Evolutionary conservation across 1,140 invertebrate genomes (phyloP), one percentile per base, ranked within the genome.

Genomic region (Drosophila insularis): DNA sequence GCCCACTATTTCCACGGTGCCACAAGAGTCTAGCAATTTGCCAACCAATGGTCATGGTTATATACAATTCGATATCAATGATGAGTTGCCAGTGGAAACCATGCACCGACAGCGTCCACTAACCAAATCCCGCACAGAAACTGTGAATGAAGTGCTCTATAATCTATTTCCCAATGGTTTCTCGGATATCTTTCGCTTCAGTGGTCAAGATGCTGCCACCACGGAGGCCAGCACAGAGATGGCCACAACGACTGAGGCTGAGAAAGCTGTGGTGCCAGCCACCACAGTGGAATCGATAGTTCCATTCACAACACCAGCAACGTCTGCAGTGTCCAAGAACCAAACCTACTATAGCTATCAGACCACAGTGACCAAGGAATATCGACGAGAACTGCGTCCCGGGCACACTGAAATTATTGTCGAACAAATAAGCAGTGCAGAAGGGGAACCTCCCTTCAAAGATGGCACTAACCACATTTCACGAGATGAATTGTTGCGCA

Each of bases 81-180:
- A 86, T 7, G 74, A 85, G 21, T 10, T 50, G 56, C 76, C 84
- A 2, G 63, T 50, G 23, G 59, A 64, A 39, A 27, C 50, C 13
- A 54, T 50, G 3, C 71, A 43, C 17, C 71, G 59, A 5, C 60
- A 68, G 0, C 63, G 68, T 7, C 73, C 67, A 6, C 67, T 71
- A 27, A 77, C 55, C 5, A 74, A 71, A 17, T 75, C 67, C 17
- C 79, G 70, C 8, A 80, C 78, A 14, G 74, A 77, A 1, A 91
- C 90, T 0, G 87, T 91, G 1, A 90, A 91, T 31, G 90, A 91
- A 23, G 90, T 91, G 13, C 72, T 91, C 1, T 78, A 81, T 4
- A 91, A 75, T 68, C 80, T 91, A 1, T 91, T 91, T 35, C 90
- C 90, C 55, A 90, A 91, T 23, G 90, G 90, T 2, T 91, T 91